Percentiles rank a stretch among this genome's conserved stretches.
Evolutionary conservation across 2,113 vertebrate genomes (phyloP).

Genomic region (Vidua chalybeata): DNA sequence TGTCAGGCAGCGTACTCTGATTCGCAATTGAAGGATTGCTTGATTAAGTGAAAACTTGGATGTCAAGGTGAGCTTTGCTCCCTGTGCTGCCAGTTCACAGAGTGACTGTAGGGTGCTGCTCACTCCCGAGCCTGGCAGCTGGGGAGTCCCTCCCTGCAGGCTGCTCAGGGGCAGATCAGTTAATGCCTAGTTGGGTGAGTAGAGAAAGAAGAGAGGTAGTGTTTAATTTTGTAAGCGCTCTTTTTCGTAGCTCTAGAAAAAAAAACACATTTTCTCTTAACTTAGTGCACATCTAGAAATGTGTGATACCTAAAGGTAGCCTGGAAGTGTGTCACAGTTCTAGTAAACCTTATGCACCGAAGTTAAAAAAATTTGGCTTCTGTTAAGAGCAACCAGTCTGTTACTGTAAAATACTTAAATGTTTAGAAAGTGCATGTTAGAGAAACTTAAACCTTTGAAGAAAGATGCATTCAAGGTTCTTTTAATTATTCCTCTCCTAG

Average conservation of each 20-base stretch:
- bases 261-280: not conserved
- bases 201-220: not conserved
- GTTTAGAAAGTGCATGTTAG: not conserved
- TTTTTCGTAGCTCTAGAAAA: not conserved
- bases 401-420: not conserved
- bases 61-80: conserved; percentile 46
- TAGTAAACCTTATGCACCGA: not conserved
- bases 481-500: not conserved
- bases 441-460: not conserved
- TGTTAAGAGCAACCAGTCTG: not conserved
- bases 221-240: not conserved
- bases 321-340: not conserved
- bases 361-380: not conserved
- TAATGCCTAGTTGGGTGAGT: not conserved
- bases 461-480: not conserved
- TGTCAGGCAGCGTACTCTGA: not conserved
- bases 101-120: not conserved
- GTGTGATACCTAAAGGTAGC: not conserved
- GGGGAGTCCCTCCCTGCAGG: not conserved
- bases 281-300: not conserved
- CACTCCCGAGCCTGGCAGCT: not conserved
- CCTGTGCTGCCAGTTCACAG: not conserved
- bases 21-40: not conserved
- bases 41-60: not conserved
- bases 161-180: not conserved